phyloP scores from a whole-genome alignment of 23 tunicate genomes.

The Styela clava region DNA sequence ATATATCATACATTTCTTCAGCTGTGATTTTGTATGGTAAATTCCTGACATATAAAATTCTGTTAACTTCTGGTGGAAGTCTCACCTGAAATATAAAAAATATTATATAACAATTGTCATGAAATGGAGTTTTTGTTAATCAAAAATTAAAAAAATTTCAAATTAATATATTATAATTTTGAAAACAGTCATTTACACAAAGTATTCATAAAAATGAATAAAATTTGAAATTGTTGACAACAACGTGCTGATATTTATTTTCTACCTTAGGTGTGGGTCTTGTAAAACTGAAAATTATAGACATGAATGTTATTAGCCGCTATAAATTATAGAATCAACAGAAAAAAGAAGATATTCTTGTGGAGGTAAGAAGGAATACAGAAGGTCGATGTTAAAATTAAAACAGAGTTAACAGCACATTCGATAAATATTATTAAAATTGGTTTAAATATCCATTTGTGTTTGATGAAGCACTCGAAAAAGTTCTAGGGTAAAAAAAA shows the following conservation, averaged over 20 bases:
- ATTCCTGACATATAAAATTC: conserved; percentile 89
- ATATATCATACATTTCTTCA: conserved; percentile 99
- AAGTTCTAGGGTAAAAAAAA: too few species aligned
- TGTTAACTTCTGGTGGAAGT: conserved; percentile 91
- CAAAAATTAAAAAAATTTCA: neutral
- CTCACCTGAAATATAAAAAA: conserved; percentile 58
- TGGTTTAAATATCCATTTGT: too few species aligned
- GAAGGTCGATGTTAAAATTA: too few species aligned
- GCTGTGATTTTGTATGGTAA: conserved; percentile 98
- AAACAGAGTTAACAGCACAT: too few species aligned
- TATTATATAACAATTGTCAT: neutral
- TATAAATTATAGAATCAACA: too few species aligned
- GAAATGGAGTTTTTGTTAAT: neutral
- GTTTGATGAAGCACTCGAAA: too few species aligned
- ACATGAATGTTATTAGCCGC: too few species aligned
- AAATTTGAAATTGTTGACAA: neutral
- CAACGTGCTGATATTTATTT: neutral
- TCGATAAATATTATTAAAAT: too few species aligned
- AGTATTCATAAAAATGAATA: neutral
- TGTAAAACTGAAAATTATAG: too few species aligned
- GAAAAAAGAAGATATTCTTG: too few species aligned
- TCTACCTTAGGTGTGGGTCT: neutral
- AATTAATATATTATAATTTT: neutral
- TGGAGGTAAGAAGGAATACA: too few species aligned
- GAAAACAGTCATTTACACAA: neutral